Evolutionary conservation across 1,140 invertebrate species (phyloP), one percentile per base, ranked within the genome.

Genomic region (Cyclina sinensis): DNA sequence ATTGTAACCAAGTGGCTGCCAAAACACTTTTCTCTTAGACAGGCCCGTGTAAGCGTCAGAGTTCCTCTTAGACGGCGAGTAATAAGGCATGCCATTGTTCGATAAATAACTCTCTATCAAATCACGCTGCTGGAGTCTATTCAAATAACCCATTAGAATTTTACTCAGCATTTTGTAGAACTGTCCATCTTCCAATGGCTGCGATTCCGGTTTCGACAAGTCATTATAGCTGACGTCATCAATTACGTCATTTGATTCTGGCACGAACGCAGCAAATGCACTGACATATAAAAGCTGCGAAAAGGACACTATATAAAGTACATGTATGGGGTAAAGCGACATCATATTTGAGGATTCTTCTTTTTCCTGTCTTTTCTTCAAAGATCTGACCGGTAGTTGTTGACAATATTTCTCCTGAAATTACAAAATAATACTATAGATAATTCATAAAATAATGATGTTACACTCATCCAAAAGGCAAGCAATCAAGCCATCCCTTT

Each of bases 111-210:
- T 48, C 2, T 78, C 48, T 32, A 78, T 35, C 16, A 51, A 51
- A 43, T 78, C 48, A 7, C 74, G 43, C 30, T 48, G 43, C 16
- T 48, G 39, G 32, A 78, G 1, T 54, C 74, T 51, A 43, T 78
- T 54, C 48, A 78, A 54, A 37, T 78, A 78, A 78, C 46, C 48
- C 48, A 46, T 78, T 11, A 78, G 74, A 14, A 78, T 51, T 37
- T 78, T 78, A n/a, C 74, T 78, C 32, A 78, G 32, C 43, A 78
- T 54, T 78, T 78, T 78, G 46, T 78, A 78, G 46, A 78, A 78
- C 18, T 54, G 74, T 78, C 46, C 46, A 21, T 78, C 46, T 57
- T 54, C 46, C 14, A 54, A 32, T 35, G 46, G 74, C 18, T 54
- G 3, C 1, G 48, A 51, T 27, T 51, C n/a, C 2, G 74, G 74